phyloP scores from a whole-genome alignment of 2,113 vertebrate genomes.

The Beaufortia kweichowensis region DNA sequence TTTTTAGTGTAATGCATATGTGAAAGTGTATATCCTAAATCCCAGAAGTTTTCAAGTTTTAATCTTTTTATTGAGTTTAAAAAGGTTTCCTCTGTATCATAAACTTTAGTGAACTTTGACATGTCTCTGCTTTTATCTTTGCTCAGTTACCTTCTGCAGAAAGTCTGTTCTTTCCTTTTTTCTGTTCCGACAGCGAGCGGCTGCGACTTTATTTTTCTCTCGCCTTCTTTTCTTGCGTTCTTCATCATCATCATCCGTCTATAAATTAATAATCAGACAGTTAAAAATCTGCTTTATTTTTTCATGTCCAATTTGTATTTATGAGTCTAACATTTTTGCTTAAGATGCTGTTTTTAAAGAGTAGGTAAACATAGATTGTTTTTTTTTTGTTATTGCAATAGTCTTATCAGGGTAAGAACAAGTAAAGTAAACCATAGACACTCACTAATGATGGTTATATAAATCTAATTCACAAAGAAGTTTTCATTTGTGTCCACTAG shows the following conservation, averaged over 20 bases:
- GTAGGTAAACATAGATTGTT: no score
- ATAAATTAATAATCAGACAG: conserved; percentile 3
- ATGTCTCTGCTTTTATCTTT: neutral
- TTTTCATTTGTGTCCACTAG: neutral
- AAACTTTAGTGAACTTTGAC: neutral
- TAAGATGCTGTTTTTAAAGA: no score
- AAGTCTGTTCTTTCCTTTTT: conserved; percentile 97
- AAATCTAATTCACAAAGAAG: neutral
- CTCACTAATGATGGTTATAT: no score
- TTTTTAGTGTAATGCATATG: no score
- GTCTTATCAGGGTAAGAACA: no score
- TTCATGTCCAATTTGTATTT: neutral
- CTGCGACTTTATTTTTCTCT: conserved; percentile 97
- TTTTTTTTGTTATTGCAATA: no score
- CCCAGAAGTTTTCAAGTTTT: no score
- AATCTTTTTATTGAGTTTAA: no score
- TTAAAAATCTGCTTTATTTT: neutral
- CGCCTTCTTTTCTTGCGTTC: conserved; percentile 92
- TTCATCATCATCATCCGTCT: conserved; percentile 92
- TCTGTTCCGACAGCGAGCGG: conserved; percentile 94
- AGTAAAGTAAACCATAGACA: no score
- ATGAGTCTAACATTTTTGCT: no score
- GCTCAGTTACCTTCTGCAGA: conserved; percentile 85
- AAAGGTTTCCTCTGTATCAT: no score
- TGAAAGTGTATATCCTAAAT: no score